phyloP scores from a whole-genome alignment of 2,797 vertebrate species.

The Sylvilagus floridanus region DNA sequence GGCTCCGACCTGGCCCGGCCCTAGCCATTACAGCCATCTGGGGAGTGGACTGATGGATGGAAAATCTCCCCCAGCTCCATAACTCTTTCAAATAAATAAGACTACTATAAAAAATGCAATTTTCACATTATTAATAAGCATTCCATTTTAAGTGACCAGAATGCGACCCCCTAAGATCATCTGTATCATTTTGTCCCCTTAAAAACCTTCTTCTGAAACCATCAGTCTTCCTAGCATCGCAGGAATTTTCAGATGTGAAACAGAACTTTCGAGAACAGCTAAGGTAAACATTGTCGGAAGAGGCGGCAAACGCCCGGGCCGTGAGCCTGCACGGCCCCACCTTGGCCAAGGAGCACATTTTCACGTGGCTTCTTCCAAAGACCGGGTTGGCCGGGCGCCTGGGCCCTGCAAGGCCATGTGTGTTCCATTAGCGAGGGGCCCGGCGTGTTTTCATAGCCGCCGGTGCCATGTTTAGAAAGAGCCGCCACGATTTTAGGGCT shows the following conservation, averaged over 20 bases:
- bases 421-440: constrained; percentile 70
- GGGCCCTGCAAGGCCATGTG: constrained; percentile 52
- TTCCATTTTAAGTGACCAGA: constrained; percentile 36
- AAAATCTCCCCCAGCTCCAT: too few relatives aligned
- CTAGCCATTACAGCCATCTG: too few relatives aligned
- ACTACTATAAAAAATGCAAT: neutral
- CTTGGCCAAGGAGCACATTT: constrained; percentile 49
- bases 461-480: constrained; percentile 63
- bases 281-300: constrained; percentile 57
- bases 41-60: too few relatives aligned
- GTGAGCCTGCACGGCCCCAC: constrained; percentile 12
- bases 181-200: neutral
- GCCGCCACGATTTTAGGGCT: constrained; percentile 59
- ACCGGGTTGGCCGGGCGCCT: neutral
- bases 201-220: neutral
- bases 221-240: neutral
- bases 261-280: constrained; percentile 17
- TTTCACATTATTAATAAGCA: constrained; percentile 37
- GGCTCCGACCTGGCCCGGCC: too few relatives aligned
- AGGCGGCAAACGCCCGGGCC: neutral
- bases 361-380: constrained; percentile 37
- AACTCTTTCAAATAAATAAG: too few relatives aligned
- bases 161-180: neutral
- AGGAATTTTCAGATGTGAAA: constrained; percentile 47
- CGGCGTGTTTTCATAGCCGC: constrained; percentile 71